Percentiles rank a stretch among this genome's conserved stretches.
phyloP scores from a whole-genome alignment of 2,797 vertebrate genomes.

The Platyrinchus mystaceus region DNA sequence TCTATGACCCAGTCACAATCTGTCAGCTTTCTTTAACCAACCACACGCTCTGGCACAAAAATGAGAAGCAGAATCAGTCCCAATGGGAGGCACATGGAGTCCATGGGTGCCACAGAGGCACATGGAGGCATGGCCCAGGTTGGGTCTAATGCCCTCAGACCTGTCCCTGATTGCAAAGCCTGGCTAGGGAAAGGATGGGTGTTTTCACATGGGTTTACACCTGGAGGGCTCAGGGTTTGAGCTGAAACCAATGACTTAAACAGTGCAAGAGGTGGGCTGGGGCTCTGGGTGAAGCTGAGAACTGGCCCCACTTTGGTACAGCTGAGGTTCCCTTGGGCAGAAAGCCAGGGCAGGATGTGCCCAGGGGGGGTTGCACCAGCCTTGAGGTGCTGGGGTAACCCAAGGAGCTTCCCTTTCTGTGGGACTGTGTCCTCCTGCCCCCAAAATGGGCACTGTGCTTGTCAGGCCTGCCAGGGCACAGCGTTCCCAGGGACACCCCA shows the following conservation, averaged over 20 bases:
- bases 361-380: background rate
- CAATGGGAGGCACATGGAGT: accelerated
- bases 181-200: background rate
- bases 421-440: background rate
- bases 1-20: background rate
- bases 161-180: background rate
- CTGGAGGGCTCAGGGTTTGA: background rate
- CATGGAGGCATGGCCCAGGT: background rate
- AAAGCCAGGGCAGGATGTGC: background rate
- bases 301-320: accelerated
- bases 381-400: background rate
- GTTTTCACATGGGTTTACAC: background rate
- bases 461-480: background rate
- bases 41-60: background rate
- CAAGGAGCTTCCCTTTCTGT: background rate
- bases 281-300: background rate
- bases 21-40: background rate
- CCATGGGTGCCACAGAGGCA: too few species aligned
- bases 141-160: background rate
- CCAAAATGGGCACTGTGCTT: background rate
- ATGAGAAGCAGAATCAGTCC: background rate
- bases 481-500: accelerated
- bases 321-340: background rate
- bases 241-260: background rate
- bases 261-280: background rate